Conservation (phyloP, 2,888 invertebrate species). For the Hemithea aestivaria region DNA sequence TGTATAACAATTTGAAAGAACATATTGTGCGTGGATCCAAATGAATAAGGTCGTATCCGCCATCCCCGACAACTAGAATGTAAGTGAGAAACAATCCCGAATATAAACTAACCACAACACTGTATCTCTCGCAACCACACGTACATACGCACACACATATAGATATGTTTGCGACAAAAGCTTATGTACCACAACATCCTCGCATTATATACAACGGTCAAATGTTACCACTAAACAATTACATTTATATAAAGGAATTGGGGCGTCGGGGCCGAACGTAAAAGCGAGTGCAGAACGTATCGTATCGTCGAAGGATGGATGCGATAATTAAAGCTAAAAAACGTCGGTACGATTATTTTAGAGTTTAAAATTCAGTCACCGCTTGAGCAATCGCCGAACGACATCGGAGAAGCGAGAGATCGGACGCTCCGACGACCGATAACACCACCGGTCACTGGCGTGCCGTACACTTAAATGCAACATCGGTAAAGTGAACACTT, state of each 20-base stretch:
- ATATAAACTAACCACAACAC: conserved; percentile 25
- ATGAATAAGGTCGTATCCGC: conserved; percentile 4
- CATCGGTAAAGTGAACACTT: conserved; percentile 73
- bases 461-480: conserved; percentile 75
- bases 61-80: conserved; percentile 18
- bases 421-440: conserved; percentile 35
- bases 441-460: conserved; percentile 47
- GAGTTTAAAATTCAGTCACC: conserved; percentile 55
- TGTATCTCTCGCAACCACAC: conserved; percentile 44
- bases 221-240: conserved; percentile 47
- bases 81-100: conserved; percentile 15
- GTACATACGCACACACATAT: conserved; percentile 48
- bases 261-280: conserved; percentile 49
- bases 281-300: conserved; percentile 34
- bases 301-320: conserved; percentile 22
- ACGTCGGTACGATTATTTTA: conserved; percentile 30
- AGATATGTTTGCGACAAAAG: conserved; percentile 77
- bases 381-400: conserved; percentile 69
- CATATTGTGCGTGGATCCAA: no score
- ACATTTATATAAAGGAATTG: conserved; percentile 55
- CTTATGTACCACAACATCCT: conserved; percentile 52
- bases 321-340: conserved; percentile 34
- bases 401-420: conserved; percentile 32
- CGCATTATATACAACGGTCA: conserved; percentile 50
- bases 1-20: no score